A percentile compares a stretch with the other conserved stretches of the same genome.
Conservation (phyloP, 1,140 invertebrate genomes). For the Drosophila sp. region DNA sequence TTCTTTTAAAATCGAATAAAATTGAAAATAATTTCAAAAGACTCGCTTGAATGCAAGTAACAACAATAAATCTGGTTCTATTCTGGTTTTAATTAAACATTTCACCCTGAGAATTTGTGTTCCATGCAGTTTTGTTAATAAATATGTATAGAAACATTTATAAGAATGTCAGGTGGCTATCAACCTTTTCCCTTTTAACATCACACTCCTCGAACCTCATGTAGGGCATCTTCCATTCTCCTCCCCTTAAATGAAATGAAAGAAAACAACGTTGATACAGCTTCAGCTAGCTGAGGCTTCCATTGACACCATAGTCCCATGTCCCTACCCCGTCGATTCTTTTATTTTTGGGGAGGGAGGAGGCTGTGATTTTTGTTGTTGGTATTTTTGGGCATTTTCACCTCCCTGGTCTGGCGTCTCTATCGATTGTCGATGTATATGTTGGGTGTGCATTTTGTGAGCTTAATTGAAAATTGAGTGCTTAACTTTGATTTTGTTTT, state of each 20-base stretch:
- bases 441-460: conserved; percentile 60
- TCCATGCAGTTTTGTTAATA: too few species aligned
- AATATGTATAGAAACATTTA: too few species aligned
- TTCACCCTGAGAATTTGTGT: too few species aligned
- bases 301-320: conserved; percentile 44
- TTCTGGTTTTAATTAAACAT: too few species aligned
- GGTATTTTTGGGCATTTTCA: not conserved
- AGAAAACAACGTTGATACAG: conserved; percentile 11
- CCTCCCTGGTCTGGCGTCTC: not conserved
- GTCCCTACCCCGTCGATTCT: conserved; percentile 34
- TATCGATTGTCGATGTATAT: conserved; percentile 16
- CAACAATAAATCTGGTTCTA: too few species aligned
- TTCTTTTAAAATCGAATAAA: too few species aligned
- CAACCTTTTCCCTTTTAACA: not conserved
- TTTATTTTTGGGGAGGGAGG: conserved; percentile 8
- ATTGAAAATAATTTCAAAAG: too few species aligned
- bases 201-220: not conserved
- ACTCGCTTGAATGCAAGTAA: too few species aligned
- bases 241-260: not conserved
- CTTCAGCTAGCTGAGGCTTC: conserved; percentile 24
- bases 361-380: not conserved
- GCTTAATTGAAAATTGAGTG: conserved; percentile 70
- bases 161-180: not conserved
- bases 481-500: conserved; percentile 70
- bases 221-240: not conserved